These are phyloP conservation scores for Acrobasis consociella DNA, from an alignment of 2,888 invertebrate genomes.

Conservation along the genomic window DNA sequence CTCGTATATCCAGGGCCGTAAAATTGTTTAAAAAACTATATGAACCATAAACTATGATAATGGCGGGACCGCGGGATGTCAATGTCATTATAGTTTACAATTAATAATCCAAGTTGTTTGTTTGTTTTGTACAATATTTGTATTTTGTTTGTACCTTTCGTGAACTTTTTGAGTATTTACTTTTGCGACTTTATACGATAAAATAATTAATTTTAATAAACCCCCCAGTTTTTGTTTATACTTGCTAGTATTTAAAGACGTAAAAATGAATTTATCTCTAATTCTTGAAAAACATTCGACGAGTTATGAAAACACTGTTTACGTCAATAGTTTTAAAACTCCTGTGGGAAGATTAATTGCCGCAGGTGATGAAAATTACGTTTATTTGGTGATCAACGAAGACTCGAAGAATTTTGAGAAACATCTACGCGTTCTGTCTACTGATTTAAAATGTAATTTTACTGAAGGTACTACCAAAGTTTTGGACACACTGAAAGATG, in stretches of 20 bases:
- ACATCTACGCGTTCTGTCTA: slow-evolving; percentile 46
- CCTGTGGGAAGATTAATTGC: slow-evolving; percentile 58
- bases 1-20: too few species aligned
- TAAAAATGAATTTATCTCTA: slow-evolving; percentile 34
- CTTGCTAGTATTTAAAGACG: background rate
- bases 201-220: too few species aligned
- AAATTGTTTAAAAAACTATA: too few species aligned
- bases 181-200: background rate
- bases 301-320: slow-evolving; percentile 36
- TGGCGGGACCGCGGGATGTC: slow-evolving; percentile 1
- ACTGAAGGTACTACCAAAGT: slow-evolving; percentile 51
- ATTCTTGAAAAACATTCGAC: slow-evolving; percentile 40
- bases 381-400: slow-evolving; percentile 60
- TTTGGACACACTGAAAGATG: slow-evolving; percentile 47
- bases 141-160: too few species aligned
- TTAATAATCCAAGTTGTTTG: too few species aligned
- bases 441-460: slow-evolving; percentile 49
- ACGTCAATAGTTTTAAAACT: slow-evolving; percentile 46
- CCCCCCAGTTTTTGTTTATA: background rate
- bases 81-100: background rate
- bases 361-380: slow-evolving; percentile 58
- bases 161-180: background rate
- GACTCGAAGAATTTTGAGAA: slow-evolving; percentile 63
- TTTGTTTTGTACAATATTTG: too few species aligned
- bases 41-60: too few species aligned